Evolutionary conservation across 2,888 invertebrate species (phyloP).

Genomic region (Nasonovia ribisnigri): DNA sequence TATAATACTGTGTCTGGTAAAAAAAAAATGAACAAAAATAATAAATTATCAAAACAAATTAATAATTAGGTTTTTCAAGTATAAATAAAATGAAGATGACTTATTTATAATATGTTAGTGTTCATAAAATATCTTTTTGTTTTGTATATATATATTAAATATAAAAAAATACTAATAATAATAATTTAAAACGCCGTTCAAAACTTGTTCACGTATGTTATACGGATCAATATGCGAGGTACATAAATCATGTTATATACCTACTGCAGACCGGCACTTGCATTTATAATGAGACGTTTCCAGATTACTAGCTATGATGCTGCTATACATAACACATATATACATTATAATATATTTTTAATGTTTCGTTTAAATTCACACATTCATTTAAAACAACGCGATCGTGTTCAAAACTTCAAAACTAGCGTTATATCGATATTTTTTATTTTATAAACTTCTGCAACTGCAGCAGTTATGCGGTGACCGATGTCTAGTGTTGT

Average conservation of each 20-base stretch:
- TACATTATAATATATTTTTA: not conserved
- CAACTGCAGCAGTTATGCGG: not conserved
- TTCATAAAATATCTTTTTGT: not conserved
- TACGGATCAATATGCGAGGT: conserved; percentile 21
- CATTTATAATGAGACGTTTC: conserved; percentile 17
- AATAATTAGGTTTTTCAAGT: not conserved
- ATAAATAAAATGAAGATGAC: not conserved
- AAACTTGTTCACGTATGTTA: conserved; percentile 10
- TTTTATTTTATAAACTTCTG: not conserved
- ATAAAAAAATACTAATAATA: not conserved
- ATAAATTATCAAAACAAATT: conserved; percentile 9
- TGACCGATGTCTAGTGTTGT: not conserved
- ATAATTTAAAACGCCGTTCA: conserved; percentile 2
- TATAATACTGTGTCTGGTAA: not conserved
- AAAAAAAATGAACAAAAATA: not conserved
- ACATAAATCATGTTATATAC: conserved; percentile 23
- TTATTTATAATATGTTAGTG: not conserved
- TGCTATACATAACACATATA: not conserved
- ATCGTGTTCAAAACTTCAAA: not conserved
- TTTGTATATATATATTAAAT: not conserved
- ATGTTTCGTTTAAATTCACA: not conserved
- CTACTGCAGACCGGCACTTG: not conserved
- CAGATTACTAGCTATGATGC: not conserved
- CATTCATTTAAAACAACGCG: not conserved
- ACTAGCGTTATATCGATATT: not conserved